Base-by-base conservation (phyloP, 2,113 vertebrate species). In the Oncorhynchus gorbuscha region DNA sequence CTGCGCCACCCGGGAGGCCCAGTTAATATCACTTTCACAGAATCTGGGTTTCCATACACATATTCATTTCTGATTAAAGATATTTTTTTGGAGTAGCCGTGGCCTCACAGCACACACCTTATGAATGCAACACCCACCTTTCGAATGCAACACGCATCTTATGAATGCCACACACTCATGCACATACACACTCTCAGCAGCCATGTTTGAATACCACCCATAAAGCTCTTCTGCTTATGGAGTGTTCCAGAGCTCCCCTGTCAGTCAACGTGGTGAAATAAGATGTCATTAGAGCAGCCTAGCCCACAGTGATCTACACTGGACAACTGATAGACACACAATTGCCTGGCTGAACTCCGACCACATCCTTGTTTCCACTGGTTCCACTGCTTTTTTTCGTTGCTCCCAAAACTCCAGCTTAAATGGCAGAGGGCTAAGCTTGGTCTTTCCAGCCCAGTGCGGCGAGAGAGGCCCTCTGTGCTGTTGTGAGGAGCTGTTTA, bases 341-440 rank as follows among this genome's bases (percentile, higher is more conserved):
- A 13, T 73, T 79, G 49, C 62, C 74, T 45, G 16, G 39, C 64
- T 48, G 70, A 83, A 71, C 66, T 30, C 73, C 64, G 72, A 82
- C 89, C 89, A 88, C 89, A 87, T 85, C 80, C 84, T 84, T 83
- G 81, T 90, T 90, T 90, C 89, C 86, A 89, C 83, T 85, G 85
- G 83, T 78, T 87, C 78, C 79, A 28, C 65, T 30, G 65, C 26
- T 32, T 67, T 32, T 32, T 30, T 14, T 30, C 64, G 24, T 26
- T 9, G 13, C 26, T 66, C 11, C 64, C 64, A 12, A 66, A 64
- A 26, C 26, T n/a, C 13, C 12, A 3, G 12, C 51, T 55, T 55
- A 18, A 55, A 45, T 12, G 22, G 14, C 9, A 45, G 39, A 45
- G 39, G 39, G 39, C 14, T 26, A 11, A 65, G 62, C 22, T 26